A percentile compares a stretch with the other conserved stretches of the same genome.
Evolutionary conservation across 2,888 invertebrate species (phyloP).

Genomic region (Drosophila neonasuta): DNA sequence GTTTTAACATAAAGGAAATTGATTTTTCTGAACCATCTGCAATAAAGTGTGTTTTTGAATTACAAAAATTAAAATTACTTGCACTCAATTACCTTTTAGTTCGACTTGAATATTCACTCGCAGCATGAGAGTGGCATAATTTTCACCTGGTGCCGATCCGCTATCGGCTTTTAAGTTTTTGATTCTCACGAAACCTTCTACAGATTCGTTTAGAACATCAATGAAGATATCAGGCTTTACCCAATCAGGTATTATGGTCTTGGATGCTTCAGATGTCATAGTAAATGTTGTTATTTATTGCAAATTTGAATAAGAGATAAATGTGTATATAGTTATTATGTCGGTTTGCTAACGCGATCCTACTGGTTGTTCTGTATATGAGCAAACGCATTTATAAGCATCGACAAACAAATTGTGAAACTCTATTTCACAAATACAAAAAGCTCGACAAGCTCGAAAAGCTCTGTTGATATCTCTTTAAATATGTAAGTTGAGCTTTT

Average conservation of each 20-base stretch:
- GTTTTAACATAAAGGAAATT: conserved; percentile 64
- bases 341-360: background rate
- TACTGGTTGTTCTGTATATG: background rate
- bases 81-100: conserved; percentile 59
- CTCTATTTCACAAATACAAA: background rate
- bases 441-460: background rate
- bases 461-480: background rate
- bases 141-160: conserved; percentile 74
- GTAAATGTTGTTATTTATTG: no score
- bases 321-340: background rate
- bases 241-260: conserved; percentile 49
- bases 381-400: background rate
- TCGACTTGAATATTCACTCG: conserved; percentile 69
- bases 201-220: conserved; percentile 41
- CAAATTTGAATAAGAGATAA: no score
- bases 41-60: background rate
- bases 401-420: background rate
- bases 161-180: conserved; percentile 45
- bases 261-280: background rate
- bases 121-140: conserved; percentile 76
- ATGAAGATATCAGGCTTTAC: conserved; percentile 49
- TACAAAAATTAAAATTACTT: background rate
- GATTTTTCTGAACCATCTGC: conserved; percentile 48
- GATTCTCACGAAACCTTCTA: conserved; percentile 48
- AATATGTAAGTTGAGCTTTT: background rate